Base-by-base conservation (phyloP, 1,140 invertebrate genomes). In the Diabrotica virgifera region DNA sequence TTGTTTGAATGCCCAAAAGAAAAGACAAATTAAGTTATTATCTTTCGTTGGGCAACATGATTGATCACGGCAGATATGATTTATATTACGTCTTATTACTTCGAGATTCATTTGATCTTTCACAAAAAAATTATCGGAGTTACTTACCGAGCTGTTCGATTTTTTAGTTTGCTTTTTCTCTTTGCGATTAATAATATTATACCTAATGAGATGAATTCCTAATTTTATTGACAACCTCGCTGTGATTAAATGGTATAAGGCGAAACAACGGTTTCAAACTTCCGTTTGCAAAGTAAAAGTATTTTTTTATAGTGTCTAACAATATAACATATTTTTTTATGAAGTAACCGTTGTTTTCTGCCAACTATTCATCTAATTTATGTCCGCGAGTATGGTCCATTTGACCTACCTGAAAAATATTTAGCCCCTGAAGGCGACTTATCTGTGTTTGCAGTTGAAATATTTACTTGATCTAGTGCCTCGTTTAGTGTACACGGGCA, bases 1-100 rank as follows among this genome's bases (percentile, higher is more conserved):
- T 7, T 53, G 52, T 8, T 24, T 8, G 52, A 55, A 36, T 57
- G 13, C 36, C n/a, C 51, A 14, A 62, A 55, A 53, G 53, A 56
- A 62, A 52, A 62, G 61, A 62, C 61, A 62, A 62, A 62, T 62
- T 62, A 62, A 62, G 61, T 62, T 50, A 62, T 62, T 62, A 62
- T 62, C 61, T 56, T 62, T 40, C 61, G 40, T 62, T 62, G 52
- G 52, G 53, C 12, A 55, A 46, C 61, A 46, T 62, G 61, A 62
- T 62, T 62, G 61, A 62, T 62, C 61, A 62, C 61, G 61, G 52
- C 61, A 37, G 51, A 24, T 62, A 54, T 62, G 61, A 62, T 62
- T 62, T 62, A 62, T 62, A 52, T 56, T 56, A 38, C 40, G 55
- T 57, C 36, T 36, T 57, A 46, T 46, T 46, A 46, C 40, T 46